Evolutionary conservation across 1,140 invertebrate genomes (phyloP).

Genomic region (Lucilia cuprina): DNA sequence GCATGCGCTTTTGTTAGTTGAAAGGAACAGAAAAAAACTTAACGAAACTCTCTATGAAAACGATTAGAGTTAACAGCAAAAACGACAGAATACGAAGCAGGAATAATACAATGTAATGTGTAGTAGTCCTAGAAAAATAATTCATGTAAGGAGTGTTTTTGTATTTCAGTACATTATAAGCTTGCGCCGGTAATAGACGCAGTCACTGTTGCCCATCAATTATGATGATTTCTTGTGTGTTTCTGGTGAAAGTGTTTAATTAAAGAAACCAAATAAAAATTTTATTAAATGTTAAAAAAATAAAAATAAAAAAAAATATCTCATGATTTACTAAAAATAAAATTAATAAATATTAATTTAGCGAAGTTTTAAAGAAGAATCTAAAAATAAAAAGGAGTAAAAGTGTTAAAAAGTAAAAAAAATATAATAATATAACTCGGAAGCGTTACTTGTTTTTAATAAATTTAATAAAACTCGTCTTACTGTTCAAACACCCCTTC

Average conservation of each 20-base stretch:
- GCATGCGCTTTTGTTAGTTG: not conserved
- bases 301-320: not conserved
- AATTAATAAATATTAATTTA: not conserved
- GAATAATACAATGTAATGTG: not conserved
- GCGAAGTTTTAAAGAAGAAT: too few species aligned
- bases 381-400: not conserved
- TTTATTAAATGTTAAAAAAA: not conserved
- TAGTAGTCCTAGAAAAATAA: not conserved
- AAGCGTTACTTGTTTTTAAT: not conserved
- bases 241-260: not conserved
- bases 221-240: not conserved
- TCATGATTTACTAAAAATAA: not conserved
- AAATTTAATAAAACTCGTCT: not conserved
- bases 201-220: not conserved
- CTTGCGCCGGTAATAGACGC: not conserved
- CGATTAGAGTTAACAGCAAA: not conserved
- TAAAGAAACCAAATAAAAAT: not conserved
- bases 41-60: not conserved
- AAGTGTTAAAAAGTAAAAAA: not conserved
- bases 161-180: not conserved
- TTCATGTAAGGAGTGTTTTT: not conserved
- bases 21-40: not conserved
- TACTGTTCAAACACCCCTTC: not conserved
- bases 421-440: too few species aligned
- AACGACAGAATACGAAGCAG: not conserved